phyloP scores from a whole-genome alignment of 1,140 invertebrate species.

The Heliconius hewitsoni region DNA sequence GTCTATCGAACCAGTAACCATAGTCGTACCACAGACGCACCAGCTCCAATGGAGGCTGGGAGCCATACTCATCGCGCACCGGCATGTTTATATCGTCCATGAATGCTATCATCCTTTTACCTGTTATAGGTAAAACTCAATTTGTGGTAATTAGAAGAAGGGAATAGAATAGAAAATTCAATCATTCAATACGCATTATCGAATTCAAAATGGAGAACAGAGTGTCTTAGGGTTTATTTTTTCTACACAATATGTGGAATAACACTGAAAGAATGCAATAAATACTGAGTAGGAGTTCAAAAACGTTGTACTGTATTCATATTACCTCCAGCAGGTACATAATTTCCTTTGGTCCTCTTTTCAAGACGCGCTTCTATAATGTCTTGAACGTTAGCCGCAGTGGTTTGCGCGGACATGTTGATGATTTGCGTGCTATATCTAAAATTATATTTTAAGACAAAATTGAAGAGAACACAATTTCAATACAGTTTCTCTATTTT shows the following conservation, averaged over 20 bases:
- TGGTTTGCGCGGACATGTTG: conserved; percentile 93
- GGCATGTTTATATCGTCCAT: conserved; percentile 96
- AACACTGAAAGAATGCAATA: too few relatives aligned
- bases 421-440: conserved; percentile 86
- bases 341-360: conserved; percentile 91
- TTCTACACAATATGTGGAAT: too few relatives aligned
- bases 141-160: too few relatives aligned
- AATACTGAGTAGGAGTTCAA: too few relatives aligned
- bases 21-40: conserved; percentile 93
- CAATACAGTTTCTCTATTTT: too few relatives aligned
- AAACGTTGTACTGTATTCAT: too few relatives aligned
- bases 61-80: conserved; percentile 91
- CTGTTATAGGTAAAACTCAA: conserved; percentile 37
- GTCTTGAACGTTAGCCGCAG: conserved; percentile 88
- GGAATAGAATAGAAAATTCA: too few relatives aligned
- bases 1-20: conserved; percentile 91
- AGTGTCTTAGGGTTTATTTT: too few relatives aligned
- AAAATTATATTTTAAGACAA: conserved; percentile 10
- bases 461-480: too few relatives aligned
- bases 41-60: conserved; percentile 92
- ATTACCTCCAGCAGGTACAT: conserved; percentile 85
- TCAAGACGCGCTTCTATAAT: conserved; percentile 91
- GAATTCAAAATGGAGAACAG: too few relatives aligned
- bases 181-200: too few relatives aligned
- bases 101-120: conserved; percentile 90